Evolutionary conservation across 1,140 invertebrate species (phyloP).

Genomic region (Apis florea): DNA sequence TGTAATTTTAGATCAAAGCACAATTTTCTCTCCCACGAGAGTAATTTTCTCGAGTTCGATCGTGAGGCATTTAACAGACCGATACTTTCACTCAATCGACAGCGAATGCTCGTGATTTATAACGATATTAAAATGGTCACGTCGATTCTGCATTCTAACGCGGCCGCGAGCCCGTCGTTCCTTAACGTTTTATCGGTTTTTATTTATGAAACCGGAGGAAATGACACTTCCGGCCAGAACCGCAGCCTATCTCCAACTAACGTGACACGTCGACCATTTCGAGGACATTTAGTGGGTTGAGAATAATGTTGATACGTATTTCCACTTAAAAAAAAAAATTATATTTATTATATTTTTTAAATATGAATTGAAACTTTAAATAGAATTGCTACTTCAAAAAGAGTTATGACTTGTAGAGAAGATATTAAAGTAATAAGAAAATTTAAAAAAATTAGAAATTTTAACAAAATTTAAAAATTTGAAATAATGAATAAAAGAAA

Average conservation of each 20-base stretch:
- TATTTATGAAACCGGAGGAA: conserved; percentile 47
- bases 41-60: neutral
- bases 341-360: too few relatives aligned
- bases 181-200: conserved; percentile 16
- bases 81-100: conserved; percentile 26
- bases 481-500: too few relatives aligned
- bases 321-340: too few relatives aligned
- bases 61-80: neutral
- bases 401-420: too few relatives aligned
- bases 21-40: conserved; percentile 11
- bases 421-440: too few relatives aligned
- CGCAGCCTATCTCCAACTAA: neutral
- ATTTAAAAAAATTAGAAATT: too few relatives aligned
- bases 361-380: too few relatives aligned
- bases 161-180: neutral
- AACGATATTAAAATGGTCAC: conserved; percentile 17
- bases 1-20: neutral
- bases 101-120: conserved; percentile 1
- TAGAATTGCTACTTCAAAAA: too few relatives aligned
- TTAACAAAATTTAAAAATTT: too few relatives aligned
- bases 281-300: neutral
- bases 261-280: neutral
- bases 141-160: neutral
- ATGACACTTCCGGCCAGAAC: conserved; percentile 43
- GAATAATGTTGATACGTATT: too few relatives aligned